These are phyloP conservation scores for Rhombomys opimus DNA, from an alignment of 2,113 vertebrate genomes.

Conservation along the genomic window DNA sequence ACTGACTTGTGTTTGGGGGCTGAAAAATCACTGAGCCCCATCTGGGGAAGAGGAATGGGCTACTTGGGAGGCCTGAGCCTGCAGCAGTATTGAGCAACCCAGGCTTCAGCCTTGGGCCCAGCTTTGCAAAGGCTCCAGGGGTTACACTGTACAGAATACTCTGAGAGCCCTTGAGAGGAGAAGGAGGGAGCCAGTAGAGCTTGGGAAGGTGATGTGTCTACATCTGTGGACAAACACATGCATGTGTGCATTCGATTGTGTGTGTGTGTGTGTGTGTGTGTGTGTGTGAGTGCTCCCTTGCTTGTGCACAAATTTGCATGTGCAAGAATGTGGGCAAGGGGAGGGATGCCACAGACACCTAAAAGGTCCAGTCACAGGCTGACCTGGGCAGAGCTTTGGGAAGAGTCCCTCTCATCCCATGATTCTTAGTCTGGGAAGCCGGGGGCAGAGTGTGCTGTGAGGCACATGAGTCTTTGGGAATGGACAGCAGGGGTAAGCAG, in stretches of 20 bases:
- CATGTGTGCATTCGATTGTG: neutral
- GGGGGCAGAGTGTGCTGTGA: neutral
- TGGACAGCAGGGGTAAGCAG: neutral
- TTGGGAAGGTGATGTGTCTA: neutral
- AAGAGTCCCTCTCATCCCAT: neutral
- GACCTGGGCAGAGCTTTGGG: neutral
- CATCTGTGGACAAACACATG: neutral
- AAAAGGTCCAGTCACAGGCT: neutral
- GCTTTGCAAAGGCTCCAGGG: neutral
- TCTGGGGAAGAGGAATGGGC: neutral
- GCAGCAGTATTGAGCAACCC: neutral
- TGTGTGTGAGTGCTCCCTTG: neutral
- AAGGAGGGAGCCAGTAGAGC: neutral
- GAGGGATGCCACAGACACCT: neutral
- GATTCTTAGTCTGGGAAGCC: neutral
- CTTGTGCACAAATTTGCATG: neutral
- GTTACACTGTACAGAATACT: neutral
- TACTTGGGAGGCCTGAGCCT: neutral
- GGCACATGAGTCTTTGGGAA: neutral
- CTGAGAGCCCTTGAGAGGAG: neutral
- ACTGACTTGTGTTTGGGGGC: constrained; percentile 19
- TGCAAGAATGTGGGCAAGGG: neutral
- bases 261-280: neutral
- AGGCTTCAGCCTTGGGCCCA: neutral
- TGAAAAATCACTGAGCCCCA: neutral